Evolutionary conservation across 64 coral and sea anemone genomes (phyloP).

Genomic region (Stichodactyla helianthus): DNA sequence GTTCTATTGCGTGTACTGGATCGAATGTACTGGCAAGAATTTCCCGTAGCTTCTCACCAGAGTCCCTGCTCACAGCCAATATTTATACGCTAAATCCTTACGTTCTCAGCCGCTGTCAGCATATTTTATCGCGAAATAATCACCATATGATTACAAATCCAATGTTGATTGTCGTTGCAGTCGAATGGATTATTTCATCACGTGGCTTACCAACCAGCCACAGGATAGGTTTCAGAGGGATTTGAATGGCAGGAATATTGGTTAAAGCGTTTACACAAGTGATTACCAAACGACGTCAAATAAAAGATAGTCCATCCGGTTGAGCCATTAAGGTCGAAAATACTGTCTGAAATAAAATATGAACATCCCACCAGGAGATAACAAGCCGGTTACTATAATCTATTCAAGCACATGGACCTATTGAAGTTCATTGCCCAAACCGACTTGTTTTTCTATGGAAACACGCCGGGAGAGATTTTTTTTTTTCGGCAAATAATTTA

Average conservation of each 20-base stretch:
- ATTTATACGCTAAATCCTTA: conserved; percentile 2
- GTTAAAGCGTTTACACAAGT: conserved; percentile 2
- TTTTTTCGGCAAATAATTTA: background rate
- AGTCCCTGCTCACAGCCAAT: background rate
- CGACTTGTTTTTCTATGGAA: background rate
- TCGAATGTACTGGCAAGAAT: background rate
- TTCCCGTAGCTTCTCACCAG: background rate
- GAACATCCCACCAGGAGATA: conserved; percentile 10
- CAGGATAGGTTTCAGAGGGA: background rate
- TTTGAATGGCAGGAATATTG: conserved; percentile 8
- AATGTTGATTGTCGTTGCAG: conserved; percentile 9
- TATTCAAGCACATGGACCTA: background rate
- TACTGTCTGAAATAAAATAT: conserved; percentile 22
- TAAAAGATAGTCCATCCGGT: background rate
- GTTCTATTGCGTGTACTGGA: background rate
- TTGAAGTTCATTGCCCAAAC: background rate
- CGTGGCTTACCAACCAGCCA: conserved; percentile 6
- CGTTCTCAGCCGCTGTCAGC: conserved; percentile 7
- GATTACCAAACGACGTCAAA: conserved; percentile 8
- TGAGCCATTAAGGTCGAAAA: conserved; percentile 20
- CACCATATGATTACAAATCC: conserved; percentile 11
- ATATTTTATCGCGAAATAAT: conserved; percentile 18
- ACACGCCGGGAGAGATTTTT: conserved; percentile 6
- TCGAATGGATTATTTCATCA: background rate
- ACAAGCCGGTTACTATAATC: background rate